Evolutionary conservation across 2,888 invertebrate species (phyloP), one percentile per base, ranked within the genome.

Genomic region (Hypselothyrea guttata): DNA sequence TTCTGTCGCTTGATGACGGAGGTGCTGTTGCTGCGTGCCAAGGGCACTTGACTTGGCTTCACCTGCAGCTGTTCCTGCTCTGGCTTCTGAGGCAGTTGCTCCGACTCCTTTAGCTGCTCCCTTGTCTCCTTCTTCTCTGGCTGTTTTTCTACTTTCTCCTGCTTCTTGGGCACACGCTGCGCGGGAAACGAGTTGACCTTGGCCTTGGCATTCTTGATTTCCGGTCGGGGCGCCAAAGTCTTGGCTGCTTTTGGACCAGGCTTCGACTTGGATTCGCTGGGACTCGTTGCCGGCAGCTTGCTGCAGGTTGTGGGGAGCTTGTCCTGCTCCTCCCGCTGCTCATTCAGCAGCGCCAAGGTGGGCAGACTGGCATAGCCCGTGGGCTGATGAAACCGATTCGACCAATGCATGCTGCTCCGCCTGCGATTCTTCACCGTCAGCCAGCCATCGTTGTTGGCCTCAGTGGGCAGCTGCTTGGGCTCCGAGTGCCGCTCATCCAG

Each of bases 301-400:
- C 34, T 57, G 30, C 34, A 22, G 52, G n/a, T n/a, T n/a, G n/a
- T n/a, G n/a, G n/a, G n/a, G n/a, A n/a, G 59, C 11, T 64, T 71
- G 8, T 87, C 88, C 82, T 91, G 87, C 33, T 86, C 88, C 83
- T 90, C 86, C 28, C 68, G 61, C 33, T 89, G 87, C 34, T 90
- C 90, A 34, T 87, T 87, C 61, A 90, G 51, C 63, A 88, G 64
- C 1, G 89, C 93, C 38, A 96, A 88, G 0, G 95, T 95, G 1
- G 96, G 96, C 47, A 96, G 88, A 66, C 96, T 96, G 0, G 94
- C 94, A 0, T 96, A 96, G 0, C 95, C 95, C 1, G 95, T 95
- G 0, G 96, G 95, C 86, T 95, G 94, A 82, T 95, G 93, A 84
- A 95, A 96, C 60, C 96, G 92, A 64, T 94, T 94, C 0, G 94